Evolutionary conservation across 1,140 invertebrate species (phyloP), one percentile per base, ranked within the genome.

Genomic region (Colletes gigas): DNA sequence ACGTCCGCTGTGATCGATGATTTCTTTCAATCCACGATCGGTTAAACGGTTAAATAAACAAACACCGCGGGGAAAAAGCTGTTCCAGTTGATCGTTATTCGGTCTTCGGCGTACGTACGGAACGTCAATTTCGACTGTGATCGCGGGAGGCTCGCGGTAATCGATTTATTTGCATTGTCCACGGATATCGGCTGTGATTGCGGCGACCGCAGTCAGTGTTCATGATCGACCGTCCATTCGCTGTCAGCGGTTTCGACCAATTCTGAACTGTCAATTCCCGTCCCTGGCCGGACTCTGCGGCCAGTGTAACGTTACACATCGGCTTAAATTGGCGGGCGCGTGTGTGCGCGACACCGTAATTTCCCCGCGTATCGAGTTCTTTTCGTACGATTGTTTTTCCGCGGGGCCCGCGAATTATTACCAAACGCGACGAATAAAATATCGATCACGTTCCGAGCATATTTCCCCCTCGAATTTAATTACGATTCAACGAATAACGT

Each of bases 181-280:
- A 52, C 12, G 75, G 55, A 71, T 71, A 71, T 78, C 67, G 77
- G 47, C 69, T 55, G 70, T 65, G 71, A 80, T 67, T 65, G 63
- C 78, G 21, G 69, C 54, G 63, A 52, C 70, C 63, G 63, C 83
- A 77, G 72, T 78, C 50, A 62, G 59, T 77, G 79, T 73, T 65
- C 84, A 80, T 85, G 83, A 85, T 85, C 78, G 85, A 84, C 84
- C 78, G 83, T 73, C 69, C 63, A 68, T 73, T 81, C 78, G 71
- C 83, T 77, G 83, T 84, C 83, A 85, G 72, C 73, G 78, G n/a
- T 78, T 57, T 78, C 62, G 67, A 78, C 72, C 78, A 85, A 82
- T 85, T 68, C 73, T 74, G 74, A 85, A 81, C 84, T 85, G 84
- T 85, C 83, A 74, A 85, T 85, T 85, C 78, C 83, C 78, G 70